A percentile compares a stretch with the other conserved stretches of the same genome.
phyloP scores from a whole-genome alignment of 2,797 vertebrate genomes.

The Ataeniobius toweri region DNA sequence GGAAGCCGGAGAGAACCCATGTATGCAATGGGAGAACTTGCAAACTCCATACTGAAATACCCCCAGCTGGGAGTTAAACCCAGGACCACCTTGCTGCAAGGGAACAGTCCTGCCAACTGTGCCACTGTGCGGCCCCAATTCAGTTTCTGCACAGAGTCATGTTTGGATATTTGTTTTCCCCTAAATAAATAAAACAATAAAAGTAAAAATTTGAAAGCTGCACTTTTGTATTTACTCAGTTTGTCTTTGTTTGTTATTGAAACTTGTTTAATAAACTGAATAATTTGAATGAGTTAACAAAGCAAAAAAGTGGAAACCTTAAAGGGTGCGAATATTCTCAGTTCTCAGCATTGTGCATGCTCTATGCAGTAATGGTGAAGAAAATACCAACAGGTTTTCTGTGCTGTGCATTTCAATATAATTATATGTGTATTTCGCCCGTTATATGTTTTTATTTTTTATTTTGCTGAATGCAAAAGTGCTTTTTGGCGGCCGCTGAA shows the following conservation, averaged over 20 bases:
- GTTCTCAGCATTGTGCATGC: neutral
- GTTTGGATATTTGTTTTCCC: neutral
- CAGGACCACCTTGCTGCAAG: too few species aligned
- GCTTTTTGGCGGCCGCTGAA: neutral
- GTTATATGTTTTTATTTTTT: neutral
- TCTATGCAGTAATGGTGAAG: too few species aligned
- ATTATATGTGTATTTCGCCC: neutral
- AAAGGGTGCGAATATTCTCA: neutral
- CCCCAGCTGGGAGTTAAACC: too few species aligned
- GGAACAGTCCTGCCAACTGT: too few species aligned
- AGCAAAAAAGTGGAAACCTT: neutral
- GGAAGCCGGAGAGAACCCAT: too few species aligned
- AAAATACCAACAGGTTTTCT: too few species aligned
- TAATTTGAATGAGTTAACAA: neutral
- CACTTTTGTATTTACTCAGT: neutral
- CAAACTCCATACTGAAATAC: too few species aligned
- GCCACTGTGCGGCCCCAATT: neutral
- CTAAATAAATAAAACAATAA: neutral
- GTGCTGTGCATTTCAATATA: too few species aligned
- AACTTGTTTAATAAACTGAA: neutral
- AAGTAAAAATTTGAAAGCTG: neutral
- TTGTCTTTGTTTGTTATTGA: neutral
- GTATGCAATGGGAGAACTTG: too few species aligned
- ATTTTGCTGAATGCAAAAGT: neutral
- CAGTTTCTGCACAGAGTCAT: neutral